Base-by-base conservation (phyloP, 35 echinoderm and acorn worm genomes). In the Acanthaster planci region DNA sequence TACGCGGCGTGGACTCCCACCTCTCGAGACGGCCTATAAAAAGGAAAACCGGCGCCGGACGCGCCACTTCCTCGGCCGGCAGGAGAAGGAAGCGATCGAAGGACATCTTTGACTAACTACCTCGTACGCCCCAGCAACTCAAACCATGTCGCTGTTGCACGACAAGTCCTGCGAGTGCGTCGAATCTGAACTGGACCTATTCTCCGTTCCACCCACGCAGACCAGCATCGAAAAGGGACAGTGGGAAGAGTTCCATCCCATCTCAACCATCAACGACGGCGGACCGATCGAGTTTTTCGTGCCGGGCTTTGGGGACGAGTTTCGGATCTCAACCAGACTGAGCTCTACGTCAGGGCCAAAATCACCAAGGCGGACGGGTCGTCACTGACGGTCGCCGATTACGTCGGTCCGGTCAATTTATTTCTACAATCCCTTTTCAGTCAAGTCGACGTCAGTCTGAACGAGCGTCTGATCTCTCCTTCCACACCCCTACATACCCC, bases 181-280 rank as follows among this genome's bases (percentile, higher is more conserved):
- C 15, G 84, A 93, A 52, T 93, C 86, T 5, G 91, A 88, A 32
- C 76, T 92, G 22, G 91, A 93, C 84, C 26, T 93, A 10, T 93
- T 93, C 59, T 21, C 36, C 17, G 8, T 60, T 23, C 84, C 90
- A 50, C 77, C 86, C 1, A 86, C 90, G 12, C 79, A 59, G 27
- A 92, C 90, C 0, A 93, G 91, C 72, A 84, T 93, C 2, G 86
- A 88, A 55, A 83, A 84, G 37, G 91, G 79, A 35, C 79, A 87
- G 2, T 88, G 60, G 16, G 39, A 88, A 5, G 76, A 83, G 21
- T 88, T 83, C 44, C 85, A 88, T 26, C 86, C 91, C 12, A 79
- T 88, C 10, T 58, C 87, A 7, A 77, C 78, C 36, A 64, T 84
- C 23, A 37, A 44, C 1, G 92, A 88, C 36, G 53, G 29, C 7